A percentile compares a stretch with the other conserved stretches of the same genome.
These are phyloP conservation scores for Hydrolagus affinis DNA, from an alignment of 2,113 vertebrate species.

Conservation along the genomic window DNA sequence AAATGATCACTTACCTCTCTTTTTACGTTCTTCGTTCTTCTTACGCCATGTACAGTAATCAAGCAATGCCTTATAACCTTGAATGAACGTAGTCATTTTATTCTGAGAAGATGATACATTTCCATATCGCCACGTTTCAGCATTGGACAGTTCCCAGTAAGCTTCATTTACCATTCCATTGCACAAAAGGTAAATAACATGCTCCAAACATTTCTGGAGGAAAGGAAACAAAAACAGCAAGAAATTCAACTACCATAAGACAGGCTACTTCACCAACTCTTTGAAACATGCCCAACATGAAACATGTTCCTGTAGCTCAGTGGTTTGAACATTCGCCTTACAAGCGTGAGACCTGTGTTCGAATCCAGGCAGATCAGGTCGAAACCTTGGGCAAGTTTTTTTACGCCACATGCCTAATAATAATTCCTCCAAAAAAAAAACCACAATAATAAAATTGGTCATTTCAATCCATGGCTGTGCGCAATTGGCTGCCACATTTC, in stretches of 20 bases:
- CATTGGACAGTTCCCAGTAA: conserved; percentile 55
- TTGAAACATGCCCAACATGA: neutral
- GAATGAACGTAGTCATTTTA: conserved; percentile 60
- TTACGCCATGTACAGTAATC: conserved; percentile 71
- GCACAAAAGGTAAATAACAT: conserved; percentile 71
- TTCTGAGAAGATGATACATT: conserved; percentile 54
- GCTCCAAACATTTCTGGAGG: conserved; percentile 74
- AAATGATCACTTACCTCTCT: conserved; percentile 51
- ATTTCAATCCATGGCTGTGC: too few relatives aligned
- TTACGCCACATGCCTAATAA: too few relatives aligned
- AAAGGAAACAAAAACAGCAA: neutral
- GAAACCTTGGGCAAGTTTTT: too few relatives aligned
- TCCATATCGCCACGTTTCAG: conserved; percentile 76
- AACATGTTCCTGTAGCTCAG: too few relatives aligned
- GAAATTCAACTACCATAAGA: neutral
- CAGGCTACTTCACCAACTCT: neutral
- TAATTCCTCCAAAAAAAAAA: too few relatives aligned
- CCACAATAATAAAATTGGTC: too few relatives aligned
- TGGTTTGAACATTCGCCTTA: too few relatives aligned
- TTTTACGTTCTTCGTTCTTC: conserved; percentile 49
- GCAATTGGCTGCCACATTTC: too few relatives aligned
- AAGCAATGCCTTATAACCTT: conserved; percentile 73
- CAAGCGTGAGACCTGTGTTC: too few relatives aligned
- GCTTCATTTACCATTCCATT: conserved; percentile 66
- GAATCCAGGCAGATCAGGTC: too few relatives aligned